These are phyloP conservation scores for Phylloscopus whistleri DNA, from an alignment of 2,113 vertebrate genomes.

Conservation along the genomic window DNA sequence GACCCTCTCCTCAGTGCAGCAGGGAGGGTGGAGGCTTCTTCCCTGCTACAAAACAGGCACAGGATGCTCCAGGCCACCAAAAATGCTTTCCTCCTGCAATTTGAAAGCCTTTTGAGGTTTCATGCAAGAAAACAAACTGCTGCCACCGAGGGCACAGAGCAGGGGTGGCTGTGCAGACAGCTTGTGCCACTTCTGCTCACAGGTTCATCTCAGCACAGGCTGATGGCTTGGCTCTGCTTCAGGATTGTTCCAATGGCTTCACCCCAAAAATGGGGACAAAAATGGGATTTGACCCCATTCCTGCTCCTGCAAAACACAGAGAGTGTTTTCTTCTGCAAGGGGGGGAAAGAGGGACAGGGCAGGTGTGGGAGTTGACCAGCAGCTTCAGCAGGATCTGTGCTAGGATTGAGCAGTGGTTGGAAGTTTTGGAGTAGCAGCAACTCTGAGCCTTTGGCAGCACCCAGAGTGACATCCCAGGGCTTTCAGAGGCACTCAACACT, in stretches of 20 bases:
- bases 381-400: not conserved
- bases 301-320: not conserved
- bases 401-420: fast-evolving
- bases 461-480: not conserved
- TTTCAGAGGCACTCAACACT: not conserved
- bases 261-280: not conserved
- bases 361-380: not conserved
- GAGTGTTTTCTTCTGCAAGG: fast-evolving
- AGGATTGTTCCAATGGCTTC: not conserved
- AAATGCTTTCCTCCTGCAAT: not conserved
- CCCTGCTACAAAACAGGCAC: fast-evolving
- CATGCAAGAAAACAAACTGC: not conserved
- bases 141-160: fast-evolving
- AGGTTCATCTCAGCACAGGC: not conserved
- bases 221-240: not conserved
- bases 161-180: not conserved
- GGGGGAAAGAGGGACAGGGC: not conserved
- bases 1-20: not conserved
- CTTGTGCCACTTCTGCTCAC: not conserved
- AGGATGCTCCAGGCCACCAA: fast-evolving
- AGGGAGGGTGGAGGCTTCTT: not conserved
- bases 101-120: not conserved
- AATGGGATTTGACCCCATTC: not conserved
- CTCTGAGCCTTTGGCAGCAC: fast-evolving
- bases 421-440: not conserved